Evolutionary conservation across 2,888 invertebrate genomes (phyloP).

Genomic region (Zootermopsis nevadensis): DNA sequence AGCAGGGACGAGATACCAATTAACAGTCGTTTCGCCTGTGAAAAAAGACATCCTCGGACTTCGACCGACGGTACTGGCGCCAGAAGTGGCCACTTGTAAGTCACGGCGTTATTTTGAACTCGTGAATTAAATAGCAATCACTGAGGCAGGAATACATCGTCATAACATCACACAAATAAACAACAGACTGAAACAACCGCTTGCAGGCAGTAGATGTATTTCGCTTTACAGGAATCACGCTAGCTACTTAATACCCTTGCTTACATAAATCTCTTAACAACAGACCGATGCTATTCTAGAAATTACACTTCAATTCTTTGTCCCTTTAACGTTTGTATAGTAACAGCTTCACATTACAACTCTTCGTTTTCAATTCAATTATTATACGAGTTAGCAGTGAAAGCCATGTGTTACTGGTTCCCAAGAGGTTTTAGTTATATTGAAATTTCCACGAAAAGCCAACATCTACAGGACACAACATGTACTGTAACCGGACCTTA

Average conservation of each 20-base stretch:
- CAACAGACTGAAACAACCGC: no score
- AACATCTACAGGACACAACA: background rate
- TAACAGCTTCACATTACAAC: slow-evolving; percentile 8
- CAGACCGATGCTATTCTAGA: background rate
- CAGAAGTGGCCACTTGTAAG: no score
- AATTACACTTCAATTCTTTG: background rate
- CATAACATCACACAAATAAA: no score
- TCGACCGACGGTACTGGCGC: no score
- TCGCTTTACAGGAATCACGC: no score
- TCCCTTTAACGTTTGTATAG: background rate
- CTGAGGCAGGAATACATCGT: no score
- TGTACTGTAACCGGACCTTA: background rate
- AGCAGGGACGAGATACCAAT: no score
- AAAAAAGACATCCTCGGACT: no score
- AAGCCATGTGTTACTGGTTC: background rate
- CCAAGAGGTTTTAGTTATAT: slow-evolving; percentile 3
- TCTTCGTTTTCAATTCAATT: slow-evolving; percentile 17
- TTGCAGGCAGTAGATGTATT: no score
- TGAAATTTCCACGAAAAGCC: slow-evolving; percentile 10
- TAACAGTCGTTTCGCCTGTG: no score
- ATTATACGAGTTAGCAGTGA: background rate
- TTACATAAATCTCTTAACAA: background rate
- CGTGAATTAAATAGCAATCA: no score
- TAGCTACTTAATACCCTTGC: background rate
- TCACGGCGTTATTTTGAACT: no score